Evolutionary conservation across 2,113 vertebrate species (phyloP), one percentile per base, ranked within the genome.

Genomic region (Grus americana): DNA sequence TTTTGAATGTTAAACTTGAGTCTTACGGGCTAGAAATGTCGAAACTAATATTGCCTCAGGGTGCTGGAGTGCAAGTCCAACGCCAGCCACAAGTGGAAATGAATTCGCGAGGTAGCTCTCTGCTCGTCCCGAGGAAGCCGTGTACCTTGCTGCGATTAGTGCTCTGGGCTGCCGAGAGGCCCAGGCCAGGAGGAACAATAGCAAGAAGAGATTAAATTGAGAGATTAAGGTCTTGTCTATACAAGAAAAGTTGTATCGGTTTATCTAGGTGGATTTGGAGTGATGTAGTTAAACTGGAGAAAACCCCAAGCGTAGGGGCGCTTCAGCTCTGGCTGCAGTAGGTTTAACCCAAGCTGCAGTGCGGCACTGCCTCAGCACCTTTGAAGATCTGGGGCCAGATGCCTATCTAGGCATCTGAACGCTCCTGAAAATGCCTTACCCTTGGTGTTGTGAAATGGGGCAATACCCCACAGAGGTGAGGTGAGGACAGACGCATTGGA

Each of bases 141-240:
- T 42, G 34, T 70, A 52, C 72, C 61, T 79, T 40, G 0, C 42
- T 54, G 63, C 6, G 6, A 89, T 89, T 66, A 79, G 78, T 15
- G 89, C 80, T 93, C 73, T 76, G 54, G 73, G 80, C 91, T 97
- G 86, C 82, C 0, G 2, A 72, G 92, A 68, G 78, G 83, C 92
- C 65, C 4, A 5, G 61, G 89, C 92, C 61, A 72, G 86, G 61
- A 93, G 78, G 55, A 95, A 89, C 70, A 96, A 84, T 57, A 86
- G 91, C 80, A 76, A 93, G 73, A 57, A 38, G 49, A 89, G 91
- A 94, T 92, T 79, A 85, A 96, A 70, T 42, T 2, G 22, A 72
- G 76, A 92, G 88, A 97, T 96, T 96, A 94, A 36, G 34, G 94
- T 93, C 96, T 96, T 97, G 96, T 91, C 97, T 97, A 89, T 81